Conservation (phyloP, 2,113 vertebrate genomes). For the Oreochromis spilurus region DNA sequence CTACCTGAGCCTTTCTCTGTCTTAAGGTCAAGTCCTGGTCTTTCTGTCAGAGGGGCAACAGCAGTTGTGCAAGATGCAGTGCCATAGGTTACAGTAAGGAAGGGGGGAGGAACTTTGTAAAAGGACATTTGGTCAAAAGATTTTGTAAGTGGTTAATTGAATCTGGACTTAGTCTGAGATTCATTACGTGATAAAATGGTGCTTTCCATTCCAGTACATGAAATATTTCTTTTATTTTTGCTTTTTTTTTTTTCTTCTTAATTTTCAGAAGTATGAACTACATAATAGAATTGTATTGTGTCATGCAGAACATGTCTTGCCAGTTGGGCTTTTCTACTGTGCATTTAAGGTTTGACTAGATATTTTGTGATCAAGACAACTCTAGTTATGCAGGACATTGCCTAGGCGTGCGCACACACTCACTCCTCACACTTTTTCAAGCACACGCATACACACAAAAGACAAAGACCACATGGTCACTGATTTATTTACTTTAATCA, state of each 20-base stretch:
- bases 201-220: constrained; percentile 63
- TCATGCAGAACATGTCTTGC: constrained; percentile 12
- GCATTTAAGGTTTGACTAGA: constrained; percentile 1
- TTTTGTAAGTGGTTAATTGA: constrained; percentile 42
- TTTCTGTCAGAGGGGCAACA: neutral
- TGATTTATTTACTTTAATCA: constrained; percentile 29
- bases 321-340: constrained; percentile 1
- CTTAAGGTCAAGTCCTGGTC: neutral
- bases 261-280: constrained; percentile 25
- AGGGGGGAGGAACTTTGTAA: neutral
- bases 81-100: constrained; percentile 34
- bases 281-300: neutral
- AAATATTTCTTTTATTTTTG: constrained; percentile 32
- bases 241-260: neutral
- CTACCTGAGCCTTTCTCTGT: neutral
- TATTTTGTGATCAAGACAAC: constrained; percentile 13
- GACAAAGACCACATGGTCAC: constrained; percentile 11
- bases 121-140: neutral
- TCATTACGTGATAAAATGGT: constrained; percentile 42
- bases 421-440: constrained; percentile 5
- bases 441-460: constrained; percentile 25
- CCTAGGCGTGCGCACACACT: neutral
- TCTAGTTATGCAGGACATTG: constrained; percentile 24
- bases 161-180: constrained; percentile 36
- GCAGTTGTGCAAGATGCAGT: constrained; percentile 34